Evolutionary conservation across 2,113 vertebrate species (phyloP).

Genomic region (Thunnus maccoyii): DNA sequence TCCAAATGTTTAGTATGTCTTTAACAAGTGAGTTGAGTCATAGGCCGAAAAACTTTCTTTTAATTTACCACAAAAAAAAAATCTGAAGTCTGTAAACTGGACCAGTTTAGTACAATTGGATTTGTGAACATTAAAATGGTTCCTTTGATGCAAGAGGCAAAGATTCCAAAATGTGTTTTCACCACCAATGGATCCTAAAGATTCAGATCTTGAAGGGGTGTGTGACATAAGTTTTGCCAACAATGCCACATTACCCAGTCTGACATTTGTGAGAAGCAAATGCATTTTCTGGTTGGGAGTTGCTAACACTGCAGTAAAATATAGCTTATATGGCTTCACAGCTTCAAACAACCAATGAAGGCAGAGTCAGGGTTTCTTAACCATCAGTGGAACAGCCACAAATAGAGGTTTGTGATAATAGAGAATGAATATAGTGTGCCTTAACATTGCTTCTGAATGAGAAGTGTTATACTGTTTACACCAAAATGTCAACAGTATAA

Average conservation of each 20-base stretch:
- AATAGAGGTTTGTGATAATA: slow-evolving; percentile 10
- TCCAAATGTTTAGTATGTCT: no score
- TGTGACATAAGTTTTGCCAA: neutral
- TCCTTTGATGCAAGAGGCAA: neutral
- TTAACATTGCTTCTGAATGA: neutral
- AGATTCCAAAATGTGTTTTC: neutral
- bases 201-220: neutral
- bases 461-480: neutral
- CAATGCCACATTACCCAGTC: neutral
- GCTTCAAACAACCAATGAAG: slow-evolving; percentile 16
- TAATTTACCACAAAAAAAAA: no score
- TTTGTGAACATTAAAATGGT: neutral
- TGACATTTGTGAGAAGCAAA: neutral
- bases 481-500: no score
- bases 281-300: neutral
- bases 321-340: slow-evolving; percentile 2
- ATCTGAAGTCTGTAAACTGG: no score
- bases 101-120: no score
- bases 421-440: neutral
- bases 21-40: no score
- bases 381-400: neutral
- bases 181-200: neutral
- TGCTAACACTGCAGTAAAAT: slow-evolving; percentile 3
- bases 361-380: neutral
- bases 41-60: no score